phyloP scores from a whole-genome alignment of 92 coral and sea anemone species.

The Epizoanthus fatuus region DNA sequence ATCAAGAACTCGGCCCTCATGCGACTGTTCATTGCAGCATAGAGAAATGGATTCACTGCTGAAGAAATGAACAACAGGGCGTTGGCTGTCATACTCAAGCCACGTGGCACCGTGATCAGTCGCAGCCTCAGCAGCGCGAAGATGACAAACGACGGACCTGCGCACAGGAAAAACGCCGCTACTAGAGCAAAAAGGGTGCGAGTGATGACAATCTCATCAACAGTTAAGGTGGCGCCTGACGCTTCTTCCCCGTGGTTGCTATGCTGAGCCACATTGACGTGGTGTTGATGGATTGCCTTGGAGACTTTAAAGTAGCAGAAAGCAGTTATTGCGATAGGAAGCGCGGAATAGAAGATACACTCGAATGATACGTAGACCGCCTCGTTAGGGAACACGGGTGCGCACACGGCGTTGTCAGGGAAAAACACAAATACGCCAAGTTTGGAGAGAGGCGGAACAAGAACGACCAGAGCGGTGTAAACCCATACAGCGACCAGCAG shows the following conservation, averaged over 20 bases:
- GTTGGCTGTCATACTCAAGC: constrained; percentile 38
- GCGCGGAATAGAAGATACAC: constrained; percentile 35
- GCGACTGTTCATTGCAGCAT: constrained; percentile 28
- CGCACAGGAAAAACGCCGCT: constrained; percentile 34
- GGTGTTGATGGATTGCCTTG: constrained; percentile 24
- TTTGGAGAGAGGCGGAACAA: constrained; percentile 6
- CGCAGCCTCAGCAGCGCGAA: constrained; percentile 25
- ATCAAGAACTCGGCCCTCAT: constrained; percentile 22
- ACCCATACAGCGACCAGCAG: constrained; percentile 23
- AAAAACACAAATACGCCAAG: constrained; percentile 16
- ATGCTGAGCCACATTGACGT: background rate
- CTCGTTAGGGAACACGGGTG: constrained; percentile 28
- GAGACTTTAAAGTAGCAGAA: constrained; percentile 37
- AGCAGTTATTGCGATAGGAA: constrained; percentile 16
- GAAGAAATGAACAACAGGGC: constrained; percentile 41
- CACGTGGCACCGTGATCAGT: constrained; percentile 42
- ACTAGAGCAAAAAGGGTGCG: constrained; percentile 31
- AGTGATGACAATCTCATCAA: constrained; percentile 27
- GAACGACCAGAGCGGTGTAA: constrained; percentile 15
- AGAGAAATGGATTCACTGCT: constrained; percentile 33
- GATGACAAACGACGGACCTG: constrained; percentile 30
- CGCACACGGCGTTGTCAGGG: constrained; percentile 41
- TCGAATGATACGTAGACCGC: constrained; percentile 29
- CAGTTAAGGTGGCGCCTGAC: constrained; percentile 28
- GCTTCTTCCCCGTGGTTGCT: constrained; percentile 14